Evolutionary conservation across 2,888 invertebrate genomes (phyloP), one percentile per base, ranked within the genome.

Genomic region (Steinernema hermaphroditum): DNA sequence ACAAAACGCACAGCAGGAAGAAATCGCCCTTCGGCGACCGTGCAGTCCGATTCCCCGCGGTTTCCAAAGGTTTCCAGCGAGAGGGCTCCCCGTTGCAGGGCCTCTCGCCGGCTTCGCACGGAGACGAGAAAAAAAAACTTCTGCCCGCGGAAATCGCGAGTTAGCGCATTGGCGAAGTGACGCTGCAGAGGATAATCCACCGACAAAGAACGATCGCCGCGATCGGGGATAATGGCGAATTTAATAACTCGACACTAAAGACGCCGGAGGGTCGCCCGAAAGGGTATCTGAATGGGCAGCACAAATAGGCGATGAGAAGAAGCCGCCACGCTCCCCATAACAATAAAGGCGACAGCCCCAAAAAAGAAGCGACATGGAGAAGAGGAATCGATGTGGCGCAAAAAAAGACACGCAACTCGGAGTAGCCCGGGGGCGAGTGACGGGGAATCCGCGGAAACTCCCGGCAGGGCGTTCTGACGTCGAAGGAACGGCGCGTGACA

Each of bases 331-430:
- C 54, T 24, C 54, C n/a, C 27, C 54, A 54, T 27, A 54, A 54
- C 54, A 54, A 54, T 54, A 54, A 54, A 54, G 22, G 54, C 54
- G 54, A 54, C 54, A 54, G 54, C 54, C 14, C 54, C 54, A 27
- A 54, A 54, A 54, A 54, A 54, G 54, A 54, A 54, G 54, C 54
- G 54, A 24, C 54, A 54, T 54, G 54, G 54, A 27, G 54, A 54
- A 27, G 27, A 22, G 54, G 54, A 54, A 54, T 54, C 54, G 54
- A 54, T 54, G 54, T 54, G 54, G 54, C 54, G 54, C 54, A 54
- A 34, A 46, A 29, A 62, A 62, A 62, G 37, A 12, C 62, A 32
- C 62, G 32, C 62, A 32, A 62, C 27, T 37, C 37, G 37, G 12
- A 8, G 37, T 12, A 12, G 37, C 37, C 12, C 6, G 6, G 62